A percentile compares a stretch with the other conserved stretches of the same genome.
These are phyloP conservation scores for Brachyrhaphis roseni DNA, from an alignment of 2,797 vertebrate species.

Conservation along the genomic window DNA sequence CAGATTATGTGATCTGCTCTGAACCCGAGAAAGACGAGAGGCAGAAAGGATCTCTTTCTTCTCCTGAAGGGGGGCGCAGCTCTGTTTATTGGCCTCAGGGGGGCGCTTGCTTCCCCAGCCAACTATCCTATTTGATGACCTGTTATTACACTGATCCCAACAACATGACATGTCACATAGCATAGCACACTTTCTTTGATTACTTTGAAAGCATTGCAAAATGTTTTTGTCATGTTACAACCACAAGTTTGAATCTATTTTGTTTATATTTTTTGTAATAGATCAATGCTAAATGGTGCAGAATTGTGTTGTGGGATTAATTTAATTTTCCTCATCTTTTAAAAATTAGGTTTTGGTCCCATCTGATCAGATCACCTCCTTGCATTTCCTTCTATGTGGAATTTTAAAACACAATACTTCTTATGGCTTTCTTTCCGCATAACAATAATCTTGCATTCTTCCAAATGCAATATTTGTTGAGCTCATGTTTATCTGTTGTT, in stretches of 20 bases:
- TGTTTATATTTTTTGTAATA: background rate
- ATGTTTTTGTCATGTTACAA: background rate
- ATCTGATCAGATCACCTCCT: background rate
- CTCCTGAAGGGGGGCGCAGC: slow-evolving; percentile 27
- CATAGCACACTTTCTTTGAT: background rate
- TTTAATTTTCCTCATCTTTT: background rate
- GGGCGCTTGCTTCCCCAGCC: slow-evolving; percentile 39
- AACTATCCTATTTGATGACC: slow-evolving; percentile 39
- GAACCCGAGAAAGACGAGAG: slow-evolving; percentile 22
- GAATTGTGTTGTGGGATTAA: background rate
- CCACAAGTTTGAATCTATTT: background rate
- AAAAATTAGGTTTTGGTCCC: background rate
- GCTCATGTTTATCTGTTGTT: background rate
- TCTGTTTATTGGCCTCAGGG: slow-evolving; percentile 41
- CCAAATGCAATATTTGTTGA: background rate
- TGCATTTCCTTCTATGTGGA: background rate
- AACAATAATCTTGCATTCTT: background rate
- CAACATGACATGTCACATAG: slow-evolving; percentile 57
- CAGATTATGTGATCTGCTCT: slow-evolving; percentile 47
- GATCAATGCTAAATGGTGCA: background rate
- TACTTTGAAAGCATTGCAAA: background rate
- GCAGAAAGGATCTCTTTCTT: slow-evolving; percentile 7
- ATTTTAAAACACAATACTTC: background rate
- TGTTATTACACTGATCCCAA: slow-evolving; percentile 65
- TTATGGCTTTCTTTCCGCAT: background rate